phyloP scores from a whole-genome alignment of 2,113 vertebrate species.

The Hystrix cristata region DNA sequence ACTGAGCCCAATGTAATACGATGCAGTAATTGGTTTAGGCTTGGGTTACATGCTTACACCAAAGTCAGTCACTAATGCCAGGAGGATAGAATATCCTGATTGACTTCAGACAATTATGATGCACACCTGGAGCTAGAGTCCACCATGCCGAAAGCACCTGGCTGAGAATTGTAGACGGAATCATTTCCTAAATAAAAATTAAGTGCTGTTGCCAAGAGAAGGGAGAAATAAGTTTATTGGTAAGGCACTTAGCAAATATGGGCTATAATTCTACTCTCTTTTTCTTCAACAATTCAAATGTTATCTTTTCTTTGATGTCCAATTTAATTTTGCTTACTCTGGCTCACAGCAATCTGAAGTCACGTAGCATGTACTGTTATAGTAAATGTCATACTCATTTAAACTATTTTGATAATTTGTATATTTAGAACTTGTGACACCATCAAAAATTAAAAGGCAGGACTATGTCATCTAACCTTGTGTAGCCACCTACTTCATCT shows the following conservation, averaged over 20 bases:
- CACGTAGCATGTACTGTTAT: not conserved
- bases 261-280: slow-evolving; percentile 12
- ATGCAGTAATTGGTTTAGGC: slow-evolving; percentile 52
- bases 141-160: slow-evolving; percentile 42
- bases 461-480: slow-evolving; percentile 17
- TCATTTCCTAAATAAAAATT: slow-evolving; percentile 57
- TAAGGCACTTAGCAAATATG: not conserved
- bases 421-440: not conserved
- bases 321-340: slow-evolving; percentile 49
- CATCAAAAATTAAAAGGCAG: not conserved
- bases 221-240: not conserved
- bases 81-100: slow-evolving; percentile 53
- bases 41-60: not conserved
- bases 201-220: slow-evolving; percentile 18
- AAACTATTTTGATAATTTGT: slow-evolving; percentile 32
- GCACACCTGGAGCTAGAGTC: slow-evolving; percentile 48
- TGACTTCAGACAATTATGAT: slow-evolving; percentile 66
- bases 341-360: not conserved
- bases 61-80: slow-evolving; percentile 7
- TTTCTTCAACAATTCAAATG: slow-evolving; percentile 13
- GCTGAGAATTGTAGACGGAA: not conserved
- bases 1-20: slow-evolving; percentile 32
- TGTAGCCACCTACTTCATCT: not conserved
- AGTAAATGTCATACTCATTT: slow-evolving; percentile 6
- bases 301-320: slow-evolving; percentile 43